Base-by-base conservation (phyloP, 1,140 invertebrate genomes). In the Bacillus rossius region DNA sequence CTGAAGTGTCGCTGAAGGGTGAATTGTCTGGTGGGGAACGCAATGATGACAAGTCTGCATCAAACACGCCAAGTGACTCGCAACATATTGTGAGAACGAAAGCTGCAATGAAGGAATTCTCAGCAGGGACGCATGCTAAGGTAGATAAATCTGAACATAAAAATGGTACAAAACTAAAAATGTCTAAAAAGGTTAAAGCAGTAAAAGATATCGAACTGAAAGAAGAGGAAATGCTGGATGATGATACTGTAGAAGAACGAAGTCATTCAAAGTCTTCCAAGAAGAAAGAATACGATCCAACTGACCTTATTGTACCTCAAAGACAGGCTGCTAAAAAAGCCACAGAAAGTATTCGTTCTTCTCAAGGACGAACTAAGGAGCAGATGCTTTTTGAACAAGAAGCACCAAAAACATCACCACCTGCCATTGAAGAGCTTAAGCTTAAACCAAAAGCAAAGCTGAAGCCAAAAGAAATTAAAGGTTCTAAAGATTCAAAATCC, bases 291-390 rank as follows among this genome's bases (percentile, higher is more conserved):
- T 79, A 82, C 57, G 75, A 77, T 58, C 84, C 89, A 19, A 86
- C 89, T 37, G 83, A 91, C 66, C 75, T 93, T 29, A 92, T 94
- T 65, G 91, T 94, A n/a, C 92, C 91, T 1, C 92, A 94, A 71
- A 77, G 92, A 51, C 88, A 93, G 73, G 91, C 92, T 19, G 91
- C 92, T 16, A 94, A 93, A 68, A 93, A 94, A 71, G 91, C 91
- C 2, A 89, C 89, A 2, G 92, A 93, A 73, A 92, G 89, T 67
- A 86, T 93, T 81, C 84, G 74, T 16, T 62, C 69, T 8, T 70
- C 73, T 19, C 72, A 75, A 29, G 54, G 59, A 20, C 52, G 25
- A 42, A 48, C 54, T 8, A 57, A 54, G 53, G 61, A 65, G 41
- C 40, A 53, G n/a, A 60, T 50, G 56, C 48, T 59, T 5, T 47